A percentile compares a stretch with the other conserved stretches of the same genome.
Evolutionary conservation across 2,797 vertebrate species (phyloP).

Genomic region (Falco columbarius): DNA sequence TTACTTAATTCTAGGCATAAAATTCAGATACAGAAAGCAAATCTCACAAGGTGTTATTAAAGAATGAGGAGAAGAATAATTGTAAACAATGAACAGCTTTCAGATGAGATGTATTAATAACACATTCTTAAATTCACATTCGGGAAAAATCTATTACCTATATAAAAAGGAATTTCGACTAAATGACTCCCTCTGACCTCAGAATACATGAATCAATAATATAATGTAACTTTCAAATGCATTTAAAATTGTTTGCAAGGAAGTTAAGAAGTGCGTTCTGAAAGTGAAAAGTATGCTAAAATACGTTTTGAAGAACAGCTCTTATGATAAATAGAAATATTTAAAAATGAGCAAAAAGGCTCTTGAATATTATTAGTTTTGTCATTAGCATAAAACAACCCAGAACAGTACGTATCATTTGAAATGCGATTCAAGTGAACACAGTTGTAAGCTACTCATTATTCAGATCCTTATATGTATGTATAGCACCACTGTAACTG

Average conservation of each 20-base stretch:
- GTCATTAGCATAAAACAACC: not conserved
- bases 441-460: not conserved
- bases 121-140: not conserved
- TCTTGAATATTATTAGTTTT: slow-evolving; percentile 12
- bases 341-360: not conserved
- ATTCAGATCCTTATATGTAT: not conserved
- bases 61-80: not conserved
- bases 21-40: not conserved
- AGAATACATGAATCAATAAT: not conserved
- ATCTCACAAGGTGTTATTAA: not conserved
- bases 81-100: not conserved
- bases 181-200: slow-evolving; percentile 6
- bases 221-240: slow-evolving; percentile 32
- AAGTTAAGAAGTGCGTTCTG: not conserved
- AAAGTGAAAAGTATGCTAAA: slow-evolving; percentile 1
- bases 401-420: not conserved
- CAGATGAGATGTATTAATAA: not conserved
- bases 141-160: not conserved
- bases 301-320: not conserved
- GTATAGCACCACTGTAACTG: not conserved
- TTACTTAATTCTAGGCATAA: not conserved
- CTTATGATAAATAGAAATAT: not conserved
- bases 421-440: not conserved
- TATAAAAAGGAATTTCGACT: not conserved
- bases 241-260: slow-evolving; percentile 2